These are phyloP conservation scores for Bombus balteatus DNA, from an alignment of 1,140 invertebrate species.

Conservation along the genomic window DNA sequence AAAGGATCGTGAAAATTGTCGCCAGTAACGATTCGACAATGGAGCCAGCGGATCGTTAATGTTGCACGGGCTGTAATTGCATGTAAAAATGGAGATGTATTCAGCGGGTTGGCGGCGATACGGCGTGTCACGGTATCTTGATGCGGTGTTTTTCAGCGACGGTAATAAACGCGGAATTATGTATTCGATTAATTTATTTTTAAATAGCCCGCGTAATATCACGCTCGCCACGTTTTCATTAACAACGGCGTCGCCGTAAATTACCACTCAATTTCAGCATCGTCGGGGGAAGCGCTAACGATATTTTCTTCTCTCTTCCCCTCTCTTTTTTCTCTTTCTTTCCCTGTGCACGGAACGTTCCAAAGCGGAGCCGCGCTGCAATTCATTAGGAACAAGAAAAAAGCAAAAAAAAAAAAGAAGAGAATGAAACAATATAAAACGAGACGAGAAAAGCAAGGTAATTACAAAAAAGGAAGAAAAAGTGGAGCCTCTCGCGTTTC, in stretches of 20 bases:
- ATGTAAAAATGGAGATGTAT: slow-evolving; percentile 39
- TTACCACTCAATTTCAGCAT: slow-evolving; percentile 66
- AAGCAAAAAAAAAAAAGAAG: background rate
- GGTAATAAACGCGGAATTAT: slow-evolving; percentile 42
- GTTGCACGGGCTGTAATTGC: slow-evolving; percentile 8
- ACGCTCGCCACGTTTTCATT: slow-evolving; percentile 64
- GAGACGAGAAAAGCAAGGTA: slow-evolving; percentile 13
- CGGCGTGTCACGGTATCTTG: slow-evolving; percentile 13
- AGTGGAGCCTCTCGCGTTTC: background rate
- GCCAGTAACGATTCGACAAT: slow-evolving; percentile 10
- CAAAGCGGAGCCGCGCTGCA: slow-evolving; percentile 8
- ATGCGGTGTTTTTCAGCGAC: slow-evolving; percentile 21
- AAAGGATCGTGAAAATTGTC: background rate
- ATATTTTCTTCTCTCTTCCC: background rate
- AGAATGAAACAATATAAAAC: background rate
- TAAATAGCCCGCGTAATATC: slow-evolving; percentile 43
- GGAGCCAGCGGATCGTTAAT: background rate
- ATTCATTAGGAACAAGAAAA: slow-evolving; percentile 14
- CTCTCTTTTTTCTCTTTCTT: background rate
- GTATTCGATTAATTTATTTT: slow-evolving; percentile 51
- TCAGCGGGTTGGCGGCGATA: background rate
- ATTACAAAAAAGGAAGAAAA: background rate
- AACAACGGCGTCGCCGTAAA: slow-evolving; percentile 67
- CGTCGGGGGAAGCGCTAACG: background rate
- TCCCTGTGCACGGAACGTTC: background rate